Base-by-base conservation (phyloP, 2,113 vertebrate genomes). In the Egretta garzetta region DNA sequence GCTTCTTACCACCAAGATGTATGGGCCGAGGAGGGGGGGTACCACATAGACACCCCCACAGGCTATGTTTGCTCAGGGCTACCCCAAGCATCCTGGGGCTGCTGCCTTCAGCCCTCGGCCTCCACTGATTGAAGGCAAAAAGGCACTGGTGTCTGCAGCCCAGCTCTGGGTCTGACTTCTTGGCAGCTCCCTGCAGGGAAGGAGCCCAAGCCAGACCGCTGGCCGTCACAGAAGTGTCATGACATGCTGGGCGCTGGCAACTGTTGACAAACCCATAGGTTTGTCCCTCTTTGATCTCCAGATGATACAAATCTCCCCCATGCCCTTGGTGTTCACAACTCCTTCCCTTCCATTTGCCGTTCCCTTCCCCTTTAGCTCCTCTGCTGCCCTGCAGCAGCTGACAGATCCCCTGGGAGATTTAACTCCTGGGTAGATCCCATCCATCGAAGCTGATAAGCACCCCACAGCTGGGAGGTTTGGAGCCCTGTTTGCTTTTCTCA, bases 171-270 rank as follows among this genome's bases (percentile, higher is more conserved):
- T 5, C 17, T 59, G 39, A 21, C 11, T 30, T 67, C 58, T 43
- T 13, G 28, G 45, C 52, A 76, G 37, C 14, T 88, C 14, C 37
- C 30, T 59, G 45, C 77, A n/a, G 43, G 33, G 30, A 59, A 71
- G n/a, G 14, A 53, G 30, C 30, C 14, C 2, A 4, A 28, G 56
- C 53, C 62, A 74, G 30, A 59, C 23, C 14, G 27, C 45, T 1
- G 8, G 49, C 74, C 43, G 9, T 58, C 6, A 3, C 60, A 55
- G 30, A 43, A 21, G 9, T 11, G 27, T 19, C 1, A 0, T 15
- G 49, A 47, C 43, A 22, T 30, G 39, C 47, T 59, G 66, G 19
- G 28, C 73, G 21, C n/a, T 24, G n/a, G 39, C 8, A 39, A 43
- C 30, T 24, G 21, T 14, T 64, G 55, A 49, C 49, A 68, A 82